Base-by-base conservation (phyloP, 2,888 invertebrate genomes). In the Megastigmus dorsalis region DNA sequence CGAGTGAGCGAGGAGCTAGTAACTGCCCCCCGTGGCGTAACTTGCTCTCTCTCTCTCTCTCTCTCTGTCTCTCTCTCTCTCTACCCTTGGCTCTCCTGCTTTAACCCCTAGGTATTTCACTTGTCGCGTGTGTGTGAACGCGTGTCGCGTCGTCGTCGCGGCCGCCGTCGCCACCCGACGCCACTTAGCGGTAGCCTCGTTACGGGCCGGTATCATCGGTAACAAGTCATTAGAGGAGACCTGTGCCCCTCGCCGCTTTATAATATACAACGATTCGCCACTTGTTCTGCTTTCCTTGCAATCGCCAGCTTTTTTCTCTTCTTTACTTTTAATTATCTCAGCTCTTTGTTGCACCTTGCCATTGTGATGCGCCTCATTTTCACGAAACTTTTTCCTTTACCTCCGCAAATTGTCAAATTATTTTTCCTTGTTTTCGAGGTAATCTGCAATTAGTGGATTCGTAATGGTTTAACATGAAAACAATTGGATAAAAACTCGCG, bases 161-260 rank as follows among this genome's bases (percentile, higher is more conserved):
- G n/a, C 41, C n/a, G 48, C 18, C 36, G 23, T 15, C 45, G 77
- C 74, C 78, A 80, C 82, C 80, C 80, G 78, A 79, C 79, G 80
- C 80, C 82, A 82, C 81, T 84, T 83, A 82, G 81, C 80, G 80
- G 71, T 81, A 78, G 77, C 79, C 82, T 83, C 80, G 80, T 84
- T 84, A 82, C 77, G 74, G 68, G 48, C 77, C 75, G 74, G 79
- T 79, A 79, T 80, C 79, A 80, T 80, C 78, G 81, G 81, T 82
- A 84, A 83, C 85, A 80, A 85, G 83, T 84, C 84, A 85, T 86
- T 84, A 84, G 79, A 81, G 80, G n/a, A 78, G 75, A 76, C 80
- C 78, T 75, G 77, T 62, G 73, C 78, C 23, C 41, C 45, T 15
- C 30, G 41, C 45, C 26, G 15, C 30, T 43, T 43, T 26, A 41